Evolutionary conservation across 2,888 invertebrate genomes (phyloP), one percentile per base, ranked within the genome.

Genomic region (Pollenia amentaria): DNA sequence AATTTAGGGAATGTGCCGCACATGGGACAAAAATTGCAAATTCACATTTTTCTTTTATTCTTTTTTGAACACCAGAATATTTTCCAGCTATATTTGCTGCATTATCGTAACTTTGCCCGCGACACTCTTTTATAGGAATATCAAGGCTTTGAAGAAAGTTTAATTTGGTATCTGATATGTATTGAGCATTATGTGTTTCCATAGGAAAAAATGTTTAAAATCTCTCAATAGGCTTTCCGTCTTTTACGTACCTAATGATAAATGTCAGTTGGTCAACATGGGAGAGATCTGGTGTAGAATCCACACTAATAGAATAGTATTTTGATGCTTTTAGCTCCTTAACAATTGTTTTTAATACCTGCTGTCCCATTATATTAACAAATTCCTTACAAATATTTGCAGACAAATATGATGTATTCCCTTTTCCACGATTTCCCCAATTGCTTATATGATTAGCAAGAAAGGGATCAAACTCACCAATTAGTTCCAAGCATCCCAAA

Each of bases 381-480:
- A 80, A 80, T 69, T 80, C 73, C 62, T 81, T 81, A 51, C 72
- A 81, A 64, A 72, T 81, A 64, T 72, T 81, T 62, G 72, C 62
- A 46, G 72, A 81, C 65, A 73, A 46, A 64, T 72, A 81, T 72
- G 57, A 60, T 75, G 60, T 42, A 60, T 53, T 60, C 60, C 75
- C 75, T 75, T 44, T 42, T 60, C 75, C 75, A 18, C 46, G 60
- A 75, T 75, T 75, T 75, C 75, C 60, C 14, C 16, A 75, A 0
- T 75, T 75, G 29, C n/a, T n/a, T 14, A 62, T 62, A 11, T 62
- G 62, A 14, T 62, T 8, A 9, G 40, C 62, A 62, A 62, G 12
- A 62, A 62, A 62, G 38, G 62, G 40, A 62, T 62, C 62, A 62
- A 62, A 62, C n/a, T n/a, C n/a, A n/a, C n/a, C n/a, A n/a, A n/a